Evolutionary conservation across 2,888 invertebrate genomes (phyloP).

Genomic region (Cyclophora punctaria): DNA sequence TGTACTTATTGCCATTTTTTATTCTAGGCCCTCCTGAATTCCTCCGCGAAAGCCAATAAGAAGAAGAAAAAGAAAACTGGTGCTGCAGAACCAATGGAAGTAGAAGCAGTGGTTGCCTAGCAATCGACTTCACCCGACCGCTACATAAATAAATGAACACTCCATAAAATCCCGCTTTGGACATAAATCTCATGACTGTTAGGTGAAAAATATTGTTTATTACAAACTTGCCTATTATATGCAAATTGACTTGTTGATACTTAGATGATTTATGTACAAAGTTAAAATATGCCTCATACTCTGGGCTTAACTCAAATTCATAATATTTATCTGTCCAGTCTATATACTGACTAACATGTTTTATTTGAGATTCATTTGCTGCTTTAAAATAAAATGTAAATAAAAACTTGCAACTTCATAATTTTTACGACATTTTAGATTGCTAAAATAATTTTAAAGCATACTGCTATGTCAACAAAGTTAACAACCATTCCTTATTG

Average conservation of each 20-base stretch:
- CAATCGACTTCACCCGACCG: conserved; percentile 22
- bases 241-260: conserved; percentile 16
- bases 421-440: neutral
- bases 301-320: conserved; percentile 13
- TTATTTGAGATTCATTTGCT: neutral
- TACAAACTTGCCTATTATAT: conserved; percentile 4
- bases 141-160: conserved; percentile 30
- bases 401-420: conserved; percentile 7
- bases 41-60: conserved; percentile 88
- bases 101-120: conserved; percentile 74
- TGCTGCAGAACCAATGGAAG: conserved; percentile 75
- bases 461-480: neutral
- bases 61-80: conserved; percentile 92
- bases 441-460: too few species aligned
- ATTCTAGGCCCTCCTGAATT: conserved; percentile 79
- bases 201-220: conserved; percentile 3
- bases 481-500: conserved; percentile 37
- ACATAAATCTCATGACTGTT: conserved; percentile 16
- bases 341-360: neutral
- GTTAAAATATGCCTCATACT: conserved; percentile 12
- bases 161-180: conserved; percentile 20
- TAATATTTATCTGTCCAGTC: conserved; percentile 4
- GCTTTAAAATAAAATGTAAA: neutral
- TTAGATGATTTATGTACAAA: conserved; percentile 23
- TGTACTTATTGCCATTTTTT: conserved; percentile 2